These are phyloP conservation scores for Thermophis baileyi DNA, from an alignment of 2,113 vertebrate species.

Conservation along the genomic window DNA sequence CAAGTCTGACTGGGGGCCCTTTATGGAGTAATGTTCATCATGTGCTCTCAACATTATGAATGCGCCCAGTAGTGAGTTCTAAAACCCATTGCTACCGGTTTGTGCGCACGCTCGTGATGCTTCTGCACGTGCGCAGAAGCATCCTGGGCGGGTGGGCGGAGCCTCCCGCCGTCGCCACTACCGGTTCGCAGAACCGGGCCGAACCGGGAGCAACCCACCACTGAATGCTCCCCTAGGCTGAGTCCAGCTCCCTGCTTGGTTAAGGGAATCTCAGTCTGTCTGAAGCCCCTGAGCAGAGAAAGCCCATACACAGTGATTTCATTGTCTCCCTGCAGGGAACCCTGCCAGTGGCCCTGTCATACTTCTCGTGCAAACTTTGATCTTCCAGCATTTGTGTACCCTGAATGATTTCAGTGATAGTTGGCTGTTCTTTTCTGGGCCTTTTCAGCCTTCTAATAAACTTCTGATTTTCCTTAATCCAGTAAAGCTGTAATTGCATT, in stretches of 20 bases:
- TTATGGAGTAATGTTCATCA: not conserved
- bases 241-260: not conserved
- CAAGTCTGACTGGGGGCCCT: not conserved
- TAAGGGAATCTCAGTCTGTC: not conserved
- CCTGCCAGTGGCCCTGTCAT: not conserved
- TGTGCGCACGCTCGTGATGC: no score
- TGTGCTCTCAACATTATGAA: not conserved
- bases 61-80: no score
- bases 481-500: not conserved
- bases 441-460: not conserved
- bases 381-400: not conserved
- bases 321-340: not conserved
- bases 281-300: not conserved
- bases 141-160: no score
- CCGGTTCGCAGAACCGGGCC: no score
- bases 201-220: no score
- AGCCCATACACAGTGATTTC: not conserved
- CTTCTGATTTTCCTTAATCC: not conserved
- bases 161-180: no score
- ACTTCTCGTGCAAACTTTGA: not conserved
- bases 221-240: not conserved
- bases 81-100: no score
- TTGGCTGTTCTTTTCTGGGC: not conserved
- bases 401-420: not conserved
- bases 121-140: no score